Conservation (phyloP, 1,140 invertebrate genomes). For the Drosophila pruinosa region DNA sequence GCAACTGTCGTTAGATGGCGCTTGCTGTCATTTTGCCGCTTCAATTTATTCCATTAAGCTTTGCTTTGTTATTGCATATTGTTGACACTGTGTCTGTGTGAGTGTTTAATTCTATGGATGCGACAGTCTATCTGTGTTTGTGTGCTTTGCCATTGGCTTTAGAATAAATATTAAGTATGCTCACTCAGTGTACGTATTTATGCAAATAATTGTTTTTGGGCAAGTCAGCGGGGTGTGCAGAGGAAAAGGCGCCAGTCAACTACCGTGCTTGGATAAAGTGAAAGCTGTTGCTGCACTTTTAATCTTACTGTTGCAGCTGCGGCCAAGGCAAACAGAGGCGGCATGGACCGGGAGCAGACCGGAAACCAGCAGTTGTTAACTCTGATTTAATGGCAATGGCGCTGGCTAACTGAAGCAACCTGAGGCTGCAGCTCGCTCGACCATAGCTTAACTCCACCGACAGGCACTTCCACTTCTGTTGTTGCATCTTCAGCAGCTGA, state of each 20-base stretch:
- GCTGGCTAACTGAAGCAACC: constrained; percentile 25
- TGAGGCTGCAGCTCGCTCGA: constrained; percentile 32
- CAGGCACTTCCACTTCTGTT: neutral
- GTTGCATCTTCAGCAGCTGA: neutral
- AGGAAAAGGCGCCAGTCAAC: constrained; percentile 37
- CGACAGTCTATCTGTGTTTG: neutral
- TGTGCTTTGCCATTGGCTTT: constrained; percentile 49
- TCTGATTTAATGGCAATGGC: constrained; percentile 74
- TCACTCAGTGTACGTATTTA: constrained; percentile 43
- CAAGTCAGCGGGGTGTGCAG: constrained; percentile 41
- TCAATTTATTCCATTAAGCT: constrained; percentile 59
- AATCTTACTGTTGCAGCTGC: constrained; percentile 46
- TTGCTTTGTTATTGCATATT: constrained; percentile 10
- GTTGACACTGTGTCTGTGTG: constrained; percentile 10
- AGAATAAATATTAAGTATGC: constrained; percentile 67
- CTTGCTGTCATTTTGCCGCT: constrained; percentile 54
- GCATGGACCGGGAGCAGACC: constrained; percentile 5
- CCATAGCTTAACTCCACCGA: constrained; percentile 35
- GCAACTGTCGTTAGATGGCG: constrained; percentile 43
- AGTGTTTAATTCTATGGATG: constrained; percentile 8
- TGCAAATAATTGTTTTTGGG: constrained; percentile 77
- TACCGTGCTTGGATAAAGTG: constrained; percentile 23
- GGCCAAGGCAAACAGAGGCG: constrained; percentile 36
- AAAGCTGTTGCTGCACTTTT: constrained; percentile 67
- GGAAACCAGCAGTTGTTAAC: constrained; percentile 76